Evolutionary conservation across 2,113 vertebrate species (phyloP).

Genomic region (Triplophysa siluroides): DNA sequence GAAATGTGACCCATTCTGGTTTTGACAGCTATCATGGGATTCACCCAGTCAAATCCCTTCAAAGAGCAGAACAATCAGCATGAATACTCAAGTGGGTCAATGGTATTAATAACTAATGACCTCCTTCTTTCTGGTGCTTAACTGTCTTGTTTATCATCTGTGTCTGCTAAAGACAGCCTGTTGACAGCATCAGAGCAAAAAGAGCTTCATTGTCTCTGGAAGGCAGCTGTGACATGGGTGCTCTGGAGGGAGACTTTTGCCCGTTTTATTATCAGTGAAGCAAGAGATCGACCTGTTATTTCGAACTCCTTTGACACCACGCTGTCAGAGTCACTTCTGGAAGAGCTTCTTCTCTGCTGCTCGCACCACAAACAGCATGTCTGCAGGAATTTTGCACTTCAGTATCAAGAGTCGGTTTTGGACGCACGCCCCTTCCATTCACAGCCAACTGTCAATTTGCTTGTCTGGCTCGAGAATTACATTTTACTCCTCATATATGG

Average conservation of each 20-base stretch:
- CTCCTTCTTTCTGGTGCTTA: background rate
- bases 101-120: background rate
- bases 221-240: background rate
- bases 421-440: constrained; percentile 22
- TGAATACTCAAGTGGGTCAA: constrained; percentile 16
- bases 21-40: background rate
- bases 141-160: constrained; percentile 15
- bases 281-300: constrained; percentile 34
- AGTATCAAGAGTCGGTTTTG: constrained; percentile 35
- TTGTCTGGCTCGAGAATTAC: background rate
- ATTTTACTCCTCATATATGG: background rate
- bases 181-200: background rate
- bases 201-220: background rate
- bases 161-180: background rate
- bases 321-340: constrained; percentile 27
- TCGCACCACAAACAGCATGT: background rate
- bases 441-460: constrained; percentile 34
- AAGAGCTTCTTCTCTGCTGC: background rate
- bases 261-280: constrained; percentile 1
- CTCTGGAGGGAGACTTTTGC: background rate
- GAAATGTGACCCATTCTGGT: background rate
- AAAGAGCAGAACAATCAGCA: background rate
- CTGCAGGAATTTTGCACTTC: constrained; percentile 27
- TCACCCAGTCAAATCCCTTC: background rate
- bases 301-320: constrained; percentile 24